These are phyloP conservation scores for Pangasius krempfi DNA, from an alignment of 2,797 vertebrate genomes.

Conservation along the genomic window DNA sequence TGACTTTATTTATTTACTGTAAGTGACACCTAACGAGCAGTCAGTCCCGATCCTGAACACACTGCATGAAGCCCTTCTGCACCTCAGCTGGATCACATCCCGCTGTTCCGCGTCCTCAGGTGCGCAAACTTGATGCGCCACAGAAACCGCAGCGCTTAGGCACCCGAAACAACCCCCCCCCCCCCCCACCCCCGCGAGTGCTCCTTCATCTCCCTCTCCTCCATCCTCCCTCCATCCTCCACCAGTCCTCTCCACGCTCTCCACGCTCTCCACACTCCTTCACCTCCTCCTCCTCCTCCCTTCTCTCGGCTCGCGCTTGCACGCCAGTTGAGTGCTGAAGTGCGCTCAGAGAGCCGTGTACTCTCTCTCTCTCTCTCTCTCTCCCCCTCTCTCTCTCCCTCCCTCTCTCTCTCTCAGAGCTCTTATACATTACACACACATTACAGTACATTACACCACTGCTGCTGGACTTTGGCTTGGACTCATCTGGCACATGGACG, in stretches of 20 bases:
- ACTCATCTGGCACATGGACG: not conserved
- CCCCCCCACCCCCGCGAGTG: too few species aligned
- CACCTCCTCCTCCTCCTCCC: conserved; percentile 54
- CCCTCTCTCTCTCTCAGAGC: not conserved
- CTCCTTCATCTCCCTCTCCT: conserved; percentile 37
- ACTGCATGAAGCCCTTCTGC: not conserved
- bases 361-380: not conserved
- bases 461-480: conserved; percentile 20
- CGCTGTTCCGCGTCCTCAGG: not conserved
- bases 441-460: not conserved
- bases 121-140: conserved; percentile 17
- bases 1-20: not conserved
- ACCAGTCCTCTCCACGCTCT: conserved; percentile 36
- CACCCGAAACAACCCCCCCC: not conserved
- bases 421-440: conserved; percentile 7
- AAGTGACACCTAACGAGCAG: not conserved
- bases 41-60: too few species aligned
- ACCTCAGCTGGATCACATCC: not conserved
- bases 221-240: conserved; percentile 54
- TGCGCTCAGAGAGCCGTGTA: conserved; percentile 56
- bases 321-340: conserved; percentile 71
- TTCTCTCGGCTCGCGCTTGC: conserved; percentile 57
- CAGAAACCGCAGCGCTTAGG: not conserved
- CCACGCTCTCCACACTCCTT: conserved; percentile 41
- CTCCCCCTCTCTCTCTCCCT: not conserved